A percentile compares a stretch with the other conserved stretches of the same genome.
Conservation (phyloP, 2,113 vertebrate species). For the Peromyscus maniculatus region DNA sequence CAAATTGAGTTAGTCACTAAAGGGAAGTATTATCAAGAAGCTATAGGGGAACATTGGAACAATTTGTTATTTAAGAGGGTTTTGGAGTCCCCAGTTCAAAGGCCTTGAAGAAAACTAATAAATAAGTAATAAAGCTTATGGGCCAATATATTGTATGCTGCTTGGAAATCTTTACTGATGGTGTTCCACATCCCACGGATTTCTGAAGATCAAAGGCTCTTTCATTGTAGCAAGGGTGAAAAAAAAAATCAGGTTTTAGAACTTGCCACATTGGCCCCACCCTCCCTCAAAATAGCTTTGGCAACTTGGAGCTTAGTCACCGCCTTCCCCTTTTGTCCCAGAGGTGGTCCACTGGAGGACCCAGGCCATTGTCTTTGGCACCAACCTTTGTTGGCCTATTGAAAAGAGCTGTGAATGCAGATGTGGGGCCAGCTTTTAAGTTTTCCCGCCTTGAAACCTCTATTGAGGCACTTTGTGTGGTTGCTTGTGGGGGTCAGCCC, state of each 20-base stretch:
- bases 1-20: background rate
- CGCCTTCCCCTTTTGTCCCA: constrained; percentile 72
- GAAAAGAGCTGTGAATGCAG: constrained; percentile 75
- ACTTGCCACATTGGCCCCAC: constrained; percentile 78
- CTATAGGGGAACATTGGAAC: background rate
- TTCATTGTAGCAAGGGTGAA: constrained; percentile 69
- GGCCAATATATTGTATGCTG: background rate
- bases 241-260: constrained; percentile 82
- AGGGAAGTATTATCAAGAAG: background rate
- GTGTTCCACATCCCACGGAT: background rate
- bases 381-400: constrained; percentile 75
- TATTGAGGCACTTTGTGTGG: constrained; percentile 81
- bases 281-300: constrained; percentile 61
- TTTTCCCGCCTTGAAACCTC: constrained; percentile 76
- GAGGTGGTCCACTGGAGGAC: constrained; percentile 82
- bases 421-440: constrained; percentile 59
- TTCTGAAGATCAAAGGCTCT: constrained; percentile 75
- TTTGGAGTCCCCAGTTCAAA: background rate
- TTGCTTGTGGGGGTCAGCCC: constrained; percentile 77
- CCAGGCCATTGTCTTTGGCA: constrained; percentile 61
- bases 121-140: constrained; percentile 24
- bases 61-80: background rate
- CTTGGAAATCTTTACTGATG: constrained; percentile 58
- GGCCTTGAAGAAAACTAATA: constrained; percentile 12
- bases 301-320: constrained; percentile 68